Base-by-base conservation (phyloP, 1,140 invertebrate species). In the Xylocopa sonorina region DNA sequence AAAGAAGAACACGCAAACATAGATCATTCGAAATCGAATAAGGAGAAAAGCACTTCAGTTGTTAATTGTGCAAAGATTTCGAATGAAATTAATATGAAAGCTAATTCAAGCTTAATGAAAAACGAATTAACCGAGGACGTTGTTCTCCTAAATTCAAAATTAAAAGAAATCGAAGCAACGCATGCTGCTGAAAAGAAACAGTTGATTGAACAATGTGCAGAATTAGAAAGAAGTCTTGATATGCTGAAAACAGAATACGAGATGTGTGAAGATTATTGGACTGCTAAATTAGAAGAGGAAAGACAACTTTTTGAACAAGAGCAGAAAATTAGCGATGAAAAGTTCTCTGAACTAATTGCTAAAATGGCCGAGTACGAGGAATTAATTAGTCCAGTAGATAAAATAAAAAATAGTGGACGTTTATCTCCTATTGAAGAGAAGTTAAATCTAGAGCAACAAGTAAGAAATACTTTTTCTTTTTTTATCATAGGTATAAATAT, bases 191-290 rank as follows among this genome's bases (percentile, higher is more conserved):
- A 94, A 72, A 95, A 94, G 68, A 87, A 91, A 80, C 90, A 93
- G 58, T 86, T 95, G 63, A 87, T 90, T 34, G 92, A 94, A 51
- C 94, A 94, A 78, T 95, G 94, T 86, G 93, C 93, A 32, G 95
- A 96, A 41, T 91, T 97, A 21, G 96, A 97, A 89, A 92, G 92
- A 29, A 96, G 95, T 87, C 88, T 97, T 38, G 96, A 97, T 89
- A 92, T 96, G 82, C 90, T 97, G 86, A 95, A 94, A 84, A 92
- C 94, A 24, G 97, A 97, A 83, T 97, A 96, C 87, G 97, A 97
- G 83, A 95, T 95, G 79, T 97, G 96, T 87, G 97, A 98, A 90
- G 96, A 97, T 88, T 97, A 97, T 91, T 98, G 97, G 97, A 93
- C 95, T 27, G 90, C 89, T 10, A 97, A 97, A 91, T 90, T 98